These are phyloP conservation scores for Cryptocheilus praepositus DNA, from an alignment of 2,888 invertebrate species.

Conservation along the genomic window DNA sequence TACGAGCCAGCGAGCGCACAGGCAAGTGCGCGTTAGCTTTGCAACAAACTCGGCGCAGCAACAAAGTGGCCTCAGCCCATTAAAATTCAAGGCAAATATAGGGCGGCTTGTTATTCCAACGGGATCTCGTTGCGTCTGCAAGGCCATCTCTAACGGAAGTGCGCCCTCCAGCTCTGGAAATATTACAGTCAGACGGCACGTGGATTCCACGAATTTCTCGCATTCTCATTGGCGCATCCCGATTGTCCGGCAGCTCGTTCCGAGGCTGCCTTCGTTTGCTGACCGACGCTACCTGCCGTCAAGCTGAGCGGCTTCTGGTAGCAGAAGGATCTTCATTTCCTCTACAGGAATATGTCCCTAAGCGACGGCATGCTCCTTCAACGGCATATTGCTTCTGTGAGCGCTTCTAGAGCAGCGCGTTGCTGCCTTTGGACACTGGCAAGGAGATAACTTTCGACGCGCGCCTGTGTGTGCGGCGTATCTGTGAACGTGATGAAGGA, in stretches of 20 bases:
- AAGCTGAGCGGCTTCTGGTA: slow-evolving; percentile 7
- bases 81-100: slow-evolving; percentile 7
- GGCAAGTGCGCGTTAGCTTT: no score
- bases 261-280: slow-evolving; percentile 43
- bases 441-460: no score
- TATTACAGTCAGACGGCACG: slow-evolving; percentile 9
- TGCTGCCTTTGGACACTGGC: no score
- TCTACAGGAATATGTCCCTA: slow-evolving; percentile 19
- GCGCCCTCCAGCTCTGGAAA: slow-evolving; percentile 13
- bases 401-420: no score
- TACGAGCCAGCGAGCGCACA: no score
- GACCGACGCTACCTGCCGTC: slow-evolving; percentile 30
- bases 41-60: neutral
- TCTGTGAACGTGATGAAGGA: no score
- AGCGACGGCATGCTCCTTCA: slow-evolving; percentile 18
- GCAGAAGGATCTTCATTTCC: slow-evolving; percentile 33
- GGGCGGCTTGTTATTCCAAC: neutral
- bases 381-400: slow-evolving; percentile 16
- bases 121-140: neutral
- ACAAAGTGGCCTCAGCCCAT: neutral
- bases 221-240: slow-evolving; percentile 46
- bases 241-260: slow-evolving; percentile 44
- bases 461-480: no score
- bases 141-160: slow-evolving; percentile 5
- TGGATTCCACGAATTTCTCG: slow-evolving; percentile 50